Conservation (phyloP, 2,888 invertebrate genomes). For the Andrena dorsata region DNA sequence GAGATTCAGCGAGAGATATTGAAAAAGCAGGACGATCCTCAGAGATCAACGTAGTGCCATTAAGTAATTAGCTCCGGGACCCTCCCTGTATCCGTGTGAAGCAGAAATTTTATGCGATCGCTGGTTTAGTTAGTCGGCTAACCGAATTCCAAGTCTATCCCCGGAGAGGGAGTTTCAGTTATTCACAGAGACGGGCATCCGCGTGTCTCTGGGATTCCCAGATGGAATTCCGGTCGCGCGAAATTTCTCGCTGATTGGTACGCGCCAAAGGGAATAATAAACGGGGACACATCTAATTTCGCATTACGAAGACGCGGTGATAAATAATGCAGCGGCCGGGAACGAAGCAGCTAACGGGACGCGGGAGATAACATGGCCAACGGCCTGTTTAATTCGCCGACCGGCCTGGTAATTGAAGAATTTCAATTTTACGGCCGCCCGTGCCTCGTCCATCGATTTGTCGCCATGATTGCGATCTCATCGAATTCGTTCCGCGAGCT, state of each 20-base stretch:
- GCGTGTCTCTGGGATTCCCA: conserved; percentile 36
- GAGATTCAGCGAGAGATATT: not conserved
- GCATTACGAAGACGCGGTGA: conserved; percentile 40
- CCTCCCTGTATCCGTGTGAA: not conserved
- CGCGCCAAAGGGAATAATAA: conserved; percentile 61
- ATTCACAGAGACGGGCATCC: conserved; percentile 42
- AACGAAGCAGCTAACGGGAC: not conserved
- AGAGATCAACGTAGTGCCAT: not conserved
- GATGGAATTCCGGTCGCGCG: conserved; percentile 56
- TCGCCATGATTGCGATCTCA: not conserved
- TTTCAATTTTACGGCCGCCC: not conserved
- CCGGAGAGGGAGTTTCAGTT: conserved; percentile 18
- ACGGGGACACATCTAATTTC: conserved; percentile 50
- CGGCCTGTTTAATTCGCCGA: conserved; percentile 25
- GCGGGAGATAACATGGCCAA: not conserved
- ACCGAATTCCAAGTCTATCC: conserved; percentile 24
- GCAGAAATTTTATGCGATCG: conserved; percentile 20
- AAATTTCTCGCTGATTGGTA: conserved; percentile 60
- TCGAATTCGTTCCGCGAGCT: not conserved
- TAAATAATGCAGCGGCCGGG: conserved; percentile 45
- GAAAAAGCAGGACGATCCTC: not conserved
- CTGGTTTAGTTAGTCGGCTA: conserved; percentile 16
- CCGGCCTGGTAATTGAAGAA: conserved; percentile 1
- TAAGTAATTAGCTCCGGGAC: not conserved
- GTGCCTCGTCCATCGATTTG: not conserved